These are phyloP conservation scores for Hippocampus comes DNA, from an alignment of 2,113 vertebrate genomes.

Conservation along the genomic window DNA sequence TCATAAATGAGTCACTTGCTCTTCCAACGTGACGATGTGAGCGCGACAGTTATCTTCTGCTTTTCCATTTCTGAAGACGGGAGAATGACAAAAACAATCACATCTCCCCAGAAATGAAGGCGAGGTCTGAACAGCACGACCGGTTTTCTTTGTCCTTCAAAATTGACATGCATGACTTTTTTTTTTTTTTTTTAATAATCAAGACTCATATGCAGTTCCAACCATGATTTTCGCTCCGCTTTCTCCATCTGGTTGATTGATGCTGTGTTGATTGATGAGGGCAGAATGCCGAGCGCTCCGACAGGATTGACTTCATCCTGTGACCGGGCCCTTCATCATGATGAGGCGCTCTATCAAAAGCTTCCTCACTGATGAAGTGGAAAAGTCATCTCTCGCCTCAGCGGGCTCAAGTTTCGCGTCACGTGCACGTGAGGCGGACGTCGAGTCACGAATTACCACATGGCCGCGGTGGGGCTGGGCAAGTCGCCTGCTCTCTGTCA, in stretches of 20 bases:
- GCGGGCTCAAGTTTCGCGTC: background rate
- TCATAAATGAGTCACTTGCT: no score
- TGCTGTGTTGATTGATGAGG: background rate
- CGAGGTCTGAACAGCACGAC: no score
- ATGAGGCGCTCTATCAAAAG: background rate
- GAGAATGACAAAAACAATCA: no score
- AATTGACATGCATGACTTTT: no score
- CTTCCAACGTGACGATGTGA: no score
- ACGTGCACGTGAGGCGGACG: background rate
- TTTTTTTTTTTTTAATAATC: background rate
- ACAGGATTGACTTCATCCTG: background rate
- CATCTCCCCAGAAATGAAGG: no score
- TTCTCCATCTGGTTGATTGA: background rate
- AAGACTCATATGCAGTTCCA: background rate
- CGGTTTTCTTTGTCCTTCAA: no score
- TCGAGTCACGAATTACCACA: background rate
- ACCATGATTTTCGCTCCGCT: background rate
- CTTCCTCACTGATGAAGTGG: background rate
- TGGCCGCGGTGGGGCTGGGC: background rate
- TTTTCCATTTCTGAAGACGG: no score
- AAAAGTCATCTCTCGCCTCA: conserved; percentile 2
- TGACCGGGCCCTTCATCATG: background rate
- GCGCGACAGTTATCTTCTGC: no score
- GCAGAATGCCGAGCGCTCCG: background rate
- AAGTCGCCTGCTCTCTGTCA: background rate